A percentile compares a stretch with the other conserved stretches of the same genome.
These are phyloP conservation scores for Ceratina australensis DNA, from an alignment of 1,140 invertebrate genomes.

Conservation along the genomic window DNA sequence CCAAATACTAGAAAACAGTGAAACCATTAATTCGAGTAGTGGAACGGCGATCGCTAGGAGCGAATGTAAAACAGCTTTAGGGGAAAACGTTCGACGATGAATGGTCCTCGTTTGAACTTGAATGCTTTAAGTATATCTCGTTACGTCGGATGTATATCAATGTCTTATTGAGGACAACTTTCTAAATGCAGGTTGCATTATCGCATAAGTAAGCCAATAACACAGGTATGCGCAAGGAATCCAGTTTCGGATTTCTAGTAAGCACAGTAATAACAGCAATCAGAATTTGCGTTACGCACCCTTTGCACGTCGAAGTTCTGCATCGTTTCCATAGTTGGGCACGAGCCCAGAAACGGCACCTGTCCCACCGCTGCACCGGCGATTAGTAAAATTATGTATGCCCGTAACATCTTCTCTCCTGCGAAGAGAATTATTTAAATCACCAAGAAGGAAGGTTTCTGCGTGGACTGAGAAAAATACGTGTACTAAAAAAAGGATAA, in stretches of 20 bases:
- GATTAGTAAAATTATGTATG: constrained; percentile 36
- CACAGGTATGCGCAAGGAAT: constrained; percentile 3
- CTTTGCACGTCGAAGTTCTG: constrained; percentile 80
- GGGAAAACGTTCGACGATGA: not conserved
- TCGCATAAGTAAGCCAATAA: constrained; percentile 46
- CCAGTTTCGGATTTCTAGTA: constrained; percentile 5
- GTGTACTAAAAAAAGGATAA: no score
- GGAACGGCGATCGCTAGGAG: not conserved
- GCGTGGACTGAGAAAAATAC: no score
- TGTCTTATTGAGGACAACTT: constrained; percentile 47
- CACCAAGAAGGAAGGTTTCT: no score
- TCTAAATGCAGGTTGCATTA: constrained; percentile 44
- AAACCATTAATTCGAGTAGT: not conserved
- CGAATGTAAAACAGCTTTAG: not conserved
- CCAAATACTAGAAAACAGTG: constrained; percentile 83
- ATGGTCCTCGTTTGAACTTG: not conserved
- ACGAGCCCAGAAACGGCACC: constrained; percentile 83
- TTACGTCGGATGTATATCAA: constrained; percentile 26
- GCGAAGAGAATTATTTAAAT: not conserved
- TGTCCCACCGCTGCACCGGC: constrained; percentile 74
- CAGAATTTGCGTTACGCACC: constrained; percentile 74
- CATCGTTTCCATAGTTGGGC: constrained; percentile 83
- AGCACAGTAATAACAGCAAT: not conserved
- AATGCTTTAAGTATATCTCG: not conserved
- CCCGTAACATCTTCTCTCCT: constrained; percentile 34